Evolutionary conservation across 2,797 vertebrate species (phyloP).

Genomic region (Intellagama lesueurii): DNA sequence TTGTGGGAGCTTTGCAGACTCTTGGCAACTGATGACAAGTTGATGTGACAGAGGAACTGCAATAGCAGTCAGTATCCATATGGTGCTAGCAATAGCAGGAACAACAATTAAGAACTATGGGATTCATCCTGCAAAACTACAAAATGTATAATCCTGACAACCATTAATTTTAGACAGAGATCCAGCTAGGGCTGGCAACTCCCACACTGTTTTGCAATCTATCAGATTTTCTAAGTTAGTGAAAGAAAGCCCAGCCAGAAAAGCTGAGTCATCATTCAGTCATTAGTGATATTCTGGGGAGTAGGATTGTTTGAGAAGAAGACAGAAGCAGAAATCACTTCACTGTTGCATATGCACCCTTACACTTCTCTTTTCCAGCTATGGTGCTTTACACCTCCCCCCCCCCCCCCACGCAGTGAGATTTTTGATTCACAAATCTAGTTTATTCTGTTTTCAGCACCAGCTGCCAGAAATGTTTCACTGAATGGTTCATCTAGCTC

Average conservation of each 20-base stretch:
- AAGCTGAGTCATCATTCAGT: not conserved
- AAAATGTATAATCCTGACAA: not conserved
- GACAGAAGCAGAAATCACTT: too few species aligned
- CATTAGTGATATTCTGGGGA: not conserved
- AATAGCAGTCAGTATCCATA: constrained; percentile 29
- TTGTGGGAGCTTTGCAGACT: not conserved
- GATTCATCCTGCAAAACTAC: accelerated
- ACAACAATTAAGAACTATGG: not conserved
- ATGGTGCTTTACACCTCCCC: too few species aligned
- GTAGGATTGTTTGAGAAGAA: not conserved
- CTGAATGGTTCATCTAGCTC: too few species aligned
- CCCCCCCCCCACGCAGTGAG: too few species aligned
- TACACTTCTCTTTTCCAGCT: too few species aligned
- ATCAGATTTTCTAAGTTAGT: not conserved
- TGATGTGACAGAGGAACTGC: not conserved
- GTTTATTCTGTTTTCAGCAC: too few species aligned
- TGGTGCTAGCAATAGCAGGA: not conserved
- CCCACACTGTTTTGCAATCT: constrained; percentile 2
- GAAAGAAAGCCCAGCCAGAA: not conserved
- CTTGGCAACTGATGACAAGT: not conserved
- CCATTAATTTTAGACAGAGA: constrained; percentile 4
- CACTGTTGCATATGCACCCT: too few species aligned
- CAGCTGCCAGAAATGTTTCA: too few species aligned
- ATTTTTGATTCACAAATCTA: too few species aligned
- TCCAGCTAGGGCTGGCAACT: not conserved